Evolutionary conservation across 2,797 vertebrate genomes (phyloP).

Genomic region (Micrastur ruficollis): DNA sequence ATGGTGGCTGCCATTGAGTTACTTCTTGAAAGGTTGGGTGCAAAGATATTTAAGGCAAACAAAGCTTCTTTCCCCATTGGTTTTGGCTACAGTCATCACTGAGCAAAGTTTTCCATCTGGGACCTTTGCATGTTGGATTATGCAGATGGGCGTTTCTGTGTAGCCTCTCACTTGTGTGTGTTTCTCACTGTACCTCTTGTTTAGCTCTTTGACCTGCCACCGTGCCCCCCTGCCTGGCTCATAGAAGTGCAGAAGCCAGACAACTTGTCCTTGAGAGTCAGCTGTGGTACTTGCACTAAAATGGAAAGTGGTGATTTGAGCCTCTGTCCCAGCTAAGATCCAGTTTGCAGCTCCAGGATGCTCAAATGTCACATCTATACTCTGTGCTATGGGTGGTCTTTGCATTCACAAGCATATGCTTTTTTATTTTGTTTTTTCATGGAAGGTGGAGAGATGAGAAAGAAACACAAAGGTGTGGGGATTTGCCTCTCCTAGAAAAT

Average conservation of each 20-base stretch:
- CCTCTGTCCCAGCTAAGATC: neutral
- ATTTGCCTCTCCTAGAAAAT: neutral
- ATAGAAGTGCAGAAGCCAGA: neutral
- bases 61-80: neutral
- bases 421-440: neutral
- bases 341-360: neutral
- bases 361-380: neutral
- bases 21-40: neutral
- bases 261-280: neutral
- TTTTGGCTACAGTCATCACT: neutral
- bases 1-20: neutral
- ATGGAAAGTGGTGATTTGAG: neutral
- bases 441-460: neutral
- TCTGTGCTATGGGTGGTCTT: neutral
- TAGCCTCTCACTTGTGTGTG: neutral
- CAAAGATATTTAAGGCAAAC: neutral
- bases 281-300: neutral
- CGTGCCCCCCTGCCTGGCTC: neutral
- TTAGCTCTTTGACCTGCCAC: neutral
- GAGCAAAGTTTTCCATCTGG: neutral
- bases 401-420: neutral
- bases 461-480: neutral
- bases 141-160: neutral
- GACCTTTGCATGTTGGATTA: neutral
- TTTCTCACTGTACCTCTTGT: neutral